A percentile compares a stretch with the other conserved stretches of the same genome.
Evolutionary conservation across 1,140 invertebrate genomes (phyloP).

Genomic region (Drosophila carrolli): DNA sequence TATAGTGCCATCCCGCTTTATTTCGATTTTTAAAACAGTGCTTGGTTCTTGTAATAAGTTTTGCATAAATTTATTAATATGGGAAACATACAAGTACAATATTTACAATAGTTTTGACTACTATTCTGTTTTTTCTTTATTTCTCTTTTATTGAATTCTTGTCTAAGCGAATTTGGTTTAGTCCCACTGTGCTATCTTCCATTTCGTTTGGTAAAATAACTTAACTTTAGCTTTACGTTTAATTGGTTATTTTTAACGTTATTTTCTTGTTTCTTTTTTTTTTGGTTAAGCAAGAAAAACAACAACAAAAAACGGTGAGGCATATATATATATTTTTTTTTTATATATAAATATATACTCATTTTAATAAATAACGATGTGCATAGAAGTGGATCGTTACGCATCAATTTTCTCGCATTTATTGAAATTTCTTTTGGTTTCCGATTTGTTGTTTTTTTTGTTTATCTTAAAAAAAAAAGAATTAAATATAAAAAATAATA

Average conservation of each 20-base stretch:
- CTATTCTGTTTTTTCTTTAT: slow-evolving; percentile 6
- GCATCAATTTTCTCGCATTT: slow-evolving; percentile 59
- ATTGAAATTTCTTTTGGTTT: slow-evolving; percentile 55
- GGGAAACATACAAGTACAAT: slow-evolving; percentile 73
- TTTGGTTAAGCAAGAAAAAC: slow-evolving; percentile 51
- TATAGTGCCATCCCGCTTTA: slow-evolving; percentile 9
- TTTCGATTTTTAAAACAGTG: slow-evolving; percentile 11
- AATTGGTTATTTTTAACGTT: slow-evolving; percentile 26
- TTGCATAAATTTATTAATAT: slow-evolving; percentile 67
- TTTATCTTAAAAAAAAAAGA: slow-evolving; percentile 54
- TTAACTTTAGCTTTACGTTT: slow-evolving; percentile 27
- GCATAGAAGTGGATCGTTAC: slow-evolving; percentile 28
- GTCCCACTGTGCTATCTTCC: slow-evolving; percentile 24
- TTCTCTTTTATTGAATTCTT: slow-evolving; percentile 29
- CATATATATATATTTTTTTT: background rate
- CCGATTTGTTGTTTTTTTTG: slow-evolving; percentile 33
- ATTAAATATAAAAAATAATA: slow-evolving; percentile 77
- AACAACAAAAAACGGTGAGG: slow-evolving; percentile 36
- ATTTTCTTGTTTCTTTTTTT: slow-evolving; percentile 23
- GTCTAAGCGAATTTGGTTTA: slow-evolving; percentile 46
- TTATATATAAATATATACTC: background rate
- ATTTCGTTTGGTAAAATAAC: slow-evolving; percentile 33
- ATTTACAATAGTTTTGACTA: slow-evolving; percentile 70
- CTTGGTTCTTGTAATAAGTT: slow-evolving; percentile 31
- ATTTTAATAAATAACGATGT: slow-evolving; percentile 25